phyloP scores from a whole-genome alignment of 2,797 vertebrate species.

The Hippoglossus hippoglossus region DNA sequence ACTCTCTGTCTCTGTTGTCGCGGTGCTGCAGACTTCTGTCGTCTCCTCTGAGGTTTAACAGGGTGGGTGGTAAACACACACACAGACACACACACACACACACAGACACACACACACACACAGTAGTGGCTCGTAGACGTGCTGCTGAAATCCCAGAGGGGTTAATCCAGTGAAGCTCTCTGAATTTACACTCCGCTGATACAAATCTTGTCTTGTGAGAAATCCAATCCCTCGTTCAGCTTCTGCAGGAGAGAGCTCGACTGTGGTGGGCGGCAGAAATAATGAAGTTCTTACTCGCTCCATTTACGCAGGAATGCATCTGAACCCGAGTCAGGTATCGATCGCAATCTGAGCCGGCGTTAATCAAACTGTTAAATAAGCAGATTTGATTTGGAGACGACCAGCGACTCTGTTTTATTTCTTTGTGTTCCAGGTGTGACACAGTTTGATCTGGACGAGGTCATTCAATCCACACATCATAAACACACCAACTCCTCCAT shows the following conservation, averaged over 20 bases:
- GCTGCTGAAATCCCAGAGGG: conserved; percentile 1
- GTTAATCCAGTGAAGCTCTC: conserved; percentile 45
- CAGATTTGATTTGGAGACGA: no score
- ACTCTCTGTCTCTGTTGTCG: conserved; percentile 6
- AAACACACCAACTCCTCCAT: no score
- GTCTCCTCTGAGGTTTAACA: conserved; percentile 54
- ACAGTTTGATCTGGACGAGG: no score
- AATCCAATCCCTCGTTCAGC: conserved; percentile 30
- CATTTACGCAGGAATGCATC: conserved; percentile 58
- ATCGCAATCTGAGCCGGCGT: conserved; percentile 2
- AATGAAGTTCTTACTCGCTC: conserved; percentile 46
- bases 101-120: conserved; percentile 6
- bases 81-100: neutral
- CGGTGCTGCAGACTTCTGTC: conserved; percentile 7
- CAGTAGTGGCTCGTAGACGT: neutral
- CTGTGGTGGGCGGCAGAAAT: conserved; percentile 52
- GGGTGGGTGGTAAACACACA: conserved; percentile 71
- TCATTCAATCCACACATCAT: no score
- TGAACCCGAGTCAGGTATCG: conserved; percentile 15
- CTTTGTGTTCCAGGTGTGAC: no score
- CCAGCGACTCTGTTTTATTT: no score
- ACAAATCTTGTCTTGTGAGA: conserved; percentile 34
- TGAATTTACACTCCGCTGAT: conserved; percentile 38
- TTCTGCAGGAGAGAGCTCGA: conserved; percentile 12
- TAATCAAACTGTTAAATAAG: no score